Percentiles rank a stretch among this genome's conserved stretches.
Conservation (phyloP, 2,888 invertebrate genomes). For the Rhodophaea formosa region DNA sequence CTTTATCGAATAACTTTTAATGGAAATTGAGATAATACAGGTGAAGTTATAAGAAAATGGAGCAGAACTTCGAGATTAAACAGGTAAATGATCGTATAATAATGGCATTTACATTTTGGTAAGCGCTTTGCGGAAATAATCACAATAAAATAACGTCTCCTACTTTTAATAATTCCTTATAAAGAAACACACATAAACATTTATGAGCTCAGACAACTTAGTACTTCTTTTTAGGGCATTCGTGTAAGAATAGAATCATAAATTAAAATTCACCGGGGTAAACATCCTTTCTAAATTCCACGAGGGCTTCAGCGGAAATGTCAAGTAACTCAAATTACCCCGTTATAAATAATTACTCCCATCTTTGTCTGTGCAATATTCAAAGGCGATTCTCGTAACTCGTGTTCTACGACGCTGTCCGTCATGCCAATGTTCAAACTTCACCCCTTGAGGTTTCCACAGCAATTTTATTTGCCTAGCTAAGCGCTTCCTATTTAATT, state of each 20-base stretch:
- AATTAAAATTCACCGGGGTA: neutral
- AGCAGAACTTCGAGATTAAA: neutral
- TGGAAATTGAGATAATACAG: conserved; percentile 6
- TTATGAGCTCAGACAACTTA: no score
- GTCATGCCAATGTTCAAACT: neutral
- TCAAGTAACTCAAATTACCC: neutral
- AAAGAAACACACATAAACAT: no score
- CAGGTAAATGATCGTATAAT: neutral
- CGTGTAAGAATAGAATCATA: neutral
- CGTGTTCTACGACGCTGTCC: neutral
- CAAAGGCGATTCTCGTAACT: neutral
- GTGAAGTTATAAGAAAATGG: neutral
- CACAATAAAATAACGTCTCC: no score
- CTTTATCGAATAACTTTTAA: conserved; percentile 19
- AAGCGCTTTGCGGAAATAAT: no score
- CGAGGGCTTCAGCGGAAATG: neutral
- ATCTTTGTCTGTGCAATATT: neutral
- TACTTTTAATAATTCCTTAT: no score
- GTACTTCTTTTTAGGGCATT: no score
- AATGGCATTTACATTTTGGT: neutral
- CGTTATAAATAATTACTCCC: neutral
- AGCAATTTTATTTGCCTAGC: neutral
- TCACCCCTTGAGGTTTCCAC: neutral
- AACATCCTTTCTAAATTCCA: neutral
- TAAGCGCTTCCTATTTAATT: no score